Evolutionary conservation across 2,888 invertebrate species (phyloP).

Genomic region (Trissonchulus sp.): DNA sequence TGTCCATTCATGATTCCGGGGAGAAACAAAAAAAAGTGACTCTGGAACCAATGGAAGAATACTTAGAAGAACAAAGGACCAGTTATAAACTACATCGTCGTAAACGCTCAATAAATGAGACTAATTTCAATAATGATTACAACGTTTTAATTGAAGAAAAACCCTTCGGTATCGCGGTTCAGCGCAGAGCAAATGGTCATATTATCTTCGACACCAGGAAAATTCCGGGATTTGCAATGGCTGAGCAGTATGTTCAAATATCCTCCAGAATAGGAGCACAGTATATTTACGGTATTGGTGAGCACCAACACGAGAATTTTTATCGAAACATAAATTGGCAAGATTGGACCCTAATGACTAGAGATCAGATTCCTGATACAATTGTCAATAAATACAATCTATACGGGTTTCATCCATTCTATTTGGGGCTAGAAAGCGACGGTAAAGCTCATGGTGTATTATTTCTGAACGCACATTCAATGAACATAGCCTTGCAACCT

Average conservation of each 20-base stretch:
- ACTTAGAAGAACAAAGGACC: background rate
- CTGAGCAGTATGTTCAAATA: constrained; percentile 47
- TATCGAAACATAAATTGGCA: constrained; percentile 47
- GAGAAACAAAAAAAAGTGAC: background rate
- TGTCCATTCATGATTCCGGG: background rate
- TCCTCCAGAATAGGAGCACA: constrained; percentile 41
- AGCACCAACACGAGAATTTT: constrained; percentile 46
- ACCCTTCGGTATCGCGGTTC: constrained; percentile 10
- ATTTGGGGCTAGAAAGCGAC: background rate
- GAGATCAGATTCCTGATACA: constrained; percentile 44
- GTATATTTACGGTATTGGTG: constrained; percentile 49
- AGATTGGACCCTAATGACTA: constrained; percentile 47
- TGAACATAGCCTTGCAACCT: constrained; percentile 26
- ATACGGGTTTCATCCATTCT: constrained; percentile 30
- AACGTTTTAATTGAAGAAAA: background rate
- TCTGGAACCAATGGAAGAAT: background rate
- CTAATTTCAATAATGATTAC: background rate
- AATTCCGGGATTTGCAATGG: constrained; percentile 27
- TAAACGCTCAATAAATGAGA: background rate
- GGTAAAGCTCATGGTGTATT: constrained; percentile 23
- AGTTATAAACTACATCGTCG: too few relatives aligned
- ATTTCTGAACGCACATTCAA: constrained; percentile 2
- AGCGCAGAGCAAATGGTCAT: background rate
- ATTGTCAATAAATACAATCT: background rate
- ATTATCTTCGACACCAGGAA: constrained; percentile 1